These are phyloP conservation scores for Aporophyla nigra DNA, from an alignment of 2,888 invertebrate species.

Conservation along the genomic window DNA sequence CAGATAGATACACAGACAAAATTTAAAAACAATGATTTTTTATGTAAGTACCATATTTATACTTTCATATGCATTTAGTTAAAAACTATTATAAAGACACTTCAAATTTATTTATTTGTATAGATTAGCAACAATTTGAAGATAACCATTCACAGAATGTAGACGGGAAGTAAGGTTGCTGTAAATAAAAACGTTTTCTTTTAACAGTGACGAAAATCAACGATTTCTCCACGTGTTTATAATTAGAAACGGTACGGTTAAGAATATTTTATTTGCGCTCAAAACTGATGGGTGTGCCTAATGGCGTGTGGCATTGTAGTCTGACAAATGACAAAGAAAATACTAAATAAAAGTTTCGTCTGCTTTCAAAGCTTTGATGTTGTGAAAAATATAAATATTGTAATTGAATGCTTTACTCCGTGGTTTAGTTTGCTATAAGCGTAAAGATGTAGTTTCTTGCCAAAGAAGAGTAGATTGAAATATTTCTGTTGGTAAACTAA, in stretches of 20 bases:
- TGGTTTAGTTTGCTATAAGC: neutral
- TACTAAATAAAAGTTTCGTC: conserved; percentile 37
- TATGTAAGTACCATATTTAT: no score
- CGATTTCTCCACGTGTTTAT: conserved; percentile 14
- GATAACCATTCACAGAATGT: no score
- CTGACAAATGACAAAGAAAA: conserved; percentile 57
- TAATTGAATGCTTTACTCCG: conserved; percentile 26
- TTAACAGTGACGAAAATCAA: neutral
- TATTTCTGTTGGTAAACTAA: conserved; percentile 13
- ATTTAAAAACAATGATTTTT: no score
- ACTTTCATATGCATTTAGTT: no score
- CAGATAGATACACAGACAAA: no score
- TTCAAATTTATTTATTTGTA: no score
- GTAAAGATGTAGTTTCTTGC: no score
- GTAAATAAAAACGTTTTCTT: neutral
- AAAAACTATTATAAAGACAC: no score
- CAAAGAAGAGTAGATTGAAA: conserved; percentile 1
- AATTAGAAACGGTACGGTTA: conserved; percentile 26
- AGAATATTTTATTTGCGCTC: conserved; percentile 36
- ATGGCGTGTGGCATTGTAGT: conserved; percentile 57
- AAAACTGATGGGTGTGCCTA: conserved; percentile 41
- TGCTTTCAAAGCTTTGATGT: conserved; percentile 57
- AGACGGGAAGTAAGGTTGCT: neutral
- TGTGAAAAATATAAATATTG: conserved; percentile 33
- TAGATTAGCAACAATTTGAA: neutral